Conservation (phyloP, 2,113 vertebrate genomes). For the Progne subis region DNA sequence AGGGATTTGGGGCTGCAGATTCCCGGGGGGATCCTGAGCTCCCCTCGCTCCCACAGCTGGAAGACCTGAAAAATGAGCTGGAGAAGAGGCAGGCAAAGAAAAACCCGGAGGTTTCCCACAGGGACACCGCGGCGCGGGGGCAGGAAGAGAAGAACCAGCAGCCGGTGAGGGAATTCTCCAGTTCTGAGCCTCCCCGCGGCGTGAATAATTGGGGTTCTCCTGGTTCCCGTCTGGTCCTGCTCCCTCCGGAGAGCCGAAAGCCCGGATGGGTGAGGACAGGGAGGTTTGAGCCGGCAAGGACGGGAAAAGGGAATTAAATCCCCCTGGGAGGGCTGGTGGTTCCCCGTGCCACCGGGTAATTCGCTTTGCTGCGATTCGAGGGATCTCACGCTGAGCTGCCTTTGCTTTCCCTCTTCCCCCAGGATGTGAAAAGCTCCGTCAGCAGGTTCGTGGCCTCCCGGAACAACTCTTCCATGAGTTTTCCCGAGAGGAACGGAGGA, state of each 20-base stretch:
- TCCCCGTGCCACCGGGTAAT: accelerated
- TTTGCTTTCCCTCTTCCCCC: not conserved
- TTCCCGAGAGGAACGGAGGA: not conserved
- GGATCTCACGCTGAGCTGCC: accelerated
- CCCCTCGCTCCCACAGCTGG: not conserved
- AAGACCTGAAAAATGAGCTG: slow-evolving; percentile 31
- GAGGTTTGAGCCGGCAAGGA: not conserved
- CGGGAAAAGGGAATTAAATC: not conserved
- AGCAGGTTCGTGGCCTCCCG: not conserved
- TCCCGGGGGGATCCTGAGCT: not conserved
- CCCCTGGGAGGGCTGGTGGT: no score
- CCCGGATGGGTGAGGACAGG: no score
- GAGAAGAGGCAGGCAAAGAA: not conserved
- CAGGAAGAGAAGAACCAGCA: not conserved
- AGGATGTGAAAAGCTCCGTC: not conserved
- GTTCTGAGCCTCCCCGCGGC: not conserved
- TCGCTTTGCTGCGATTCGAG: not conserved
- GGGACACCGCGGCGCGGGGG: accelerated
- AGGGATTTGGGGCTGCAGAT: not conserved
- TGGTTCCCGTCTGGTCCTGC: accelerated
- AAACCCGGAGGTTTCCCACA: accelerated
- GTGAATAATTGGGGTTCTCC: not conserved
- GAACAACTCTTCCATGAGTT: accelerated
- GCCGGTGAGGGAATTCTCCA: not conserved
- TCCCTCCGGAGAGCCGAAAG: no score